phyloP scores from a whole-genome alignment of 2,113 vertebrate genomes.

The Cryptomyrus ogoouensis region DNA sequence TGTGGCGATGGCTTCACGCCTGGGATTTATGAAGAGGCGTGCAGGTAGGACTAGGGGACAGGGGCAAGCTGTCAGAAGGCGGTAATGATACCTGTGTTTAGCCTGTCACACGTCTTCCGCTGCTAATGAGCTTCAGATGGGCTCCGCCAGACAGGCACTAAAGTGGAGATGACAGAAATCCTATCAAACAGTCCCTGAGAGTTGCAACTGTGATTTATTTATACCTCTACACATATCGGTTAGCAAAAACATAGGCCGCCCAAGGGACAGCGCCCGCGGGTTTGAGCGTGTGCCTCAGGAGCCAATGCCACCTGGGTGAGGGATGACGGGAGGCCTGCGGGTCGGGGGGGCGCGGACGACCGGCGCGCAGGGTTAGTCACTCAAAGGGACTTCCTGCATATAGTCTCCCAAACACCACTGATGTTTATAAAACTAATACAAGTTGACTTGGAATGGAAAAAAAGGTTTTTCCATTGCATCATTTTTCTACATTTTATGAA shows the following conservation, averaged over 20 bases:
- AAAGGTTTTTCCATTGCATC: neutral
- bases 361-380: neutral
- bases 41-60: slow-evolving; percentile 23
- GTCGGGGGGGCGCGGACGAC: neutral
- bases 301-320: too few species aligned
- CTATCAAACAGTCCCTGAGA: slow-evolving; percentile 37
- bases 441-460: neutral
- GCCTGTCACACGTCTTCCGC: slow-evolving; percentile 22
- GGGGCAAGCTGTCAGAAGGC: slow-evolving; percentile 27
- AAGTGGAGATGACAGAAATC: slow-evolving; percentile 44
- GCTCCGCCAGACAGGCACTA: slow-evolving; percentile 26
- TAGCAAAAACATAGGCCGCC: neutral
- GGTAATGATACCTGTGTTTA: slow-evolving; percentile 31
- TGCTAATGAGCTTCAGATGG: slow-evolving; percentile 39
- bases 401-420: neutral
- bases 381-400: neutral
- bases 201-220: slow-evolving; percentile 39
- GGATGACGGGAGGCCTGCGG: neutral
- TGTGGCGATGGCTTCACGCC: slow-evolving; percentile 26
- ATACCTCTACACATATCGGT: slow-evolving; percentile 25
- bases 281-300: neutral
- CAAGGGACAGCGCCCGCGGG: neutral
- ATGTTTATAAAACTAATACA: neutral
- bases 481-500: neutral
- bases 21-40: slow-evolving; percentile 26